Evolutionary conservation across 2,888 invertebrate species (phyloP).

Genomic region (Lottia scabra): DNA sequence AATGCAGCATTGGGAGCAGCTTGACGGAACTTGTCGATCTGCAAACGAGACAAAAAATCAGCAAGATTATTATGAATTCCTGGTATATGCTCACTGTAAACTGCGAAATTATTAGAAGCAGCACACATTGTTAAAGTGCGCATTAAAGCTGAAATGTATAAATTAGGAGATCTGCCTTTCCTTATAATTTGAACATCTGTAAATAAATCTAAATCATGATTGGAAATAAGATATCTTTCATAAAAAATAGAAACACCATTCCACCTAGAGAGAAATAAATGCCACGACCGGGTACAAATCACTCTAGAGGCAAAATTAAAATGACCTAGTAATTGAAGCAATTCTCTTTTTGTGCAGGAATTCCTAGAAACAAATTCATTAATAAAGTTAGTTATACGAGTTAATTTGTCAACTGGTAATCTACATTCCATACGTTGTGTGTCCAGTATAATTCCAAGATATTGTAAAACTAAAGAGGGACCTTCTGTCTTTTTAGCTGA

Average conservation of each 20-base stretch:
- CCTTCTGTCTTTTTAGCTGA: slow-evolving; percentile 17
- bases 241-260: slow-evolving; percentile 20
- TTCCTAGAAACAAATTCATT: neutral
- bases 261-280: slow-evolving; percentile 12
- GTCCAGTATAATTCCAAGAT: slow-evolving; percentile 7
- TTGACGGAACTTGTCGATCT: slow-evolving; percentile 18
- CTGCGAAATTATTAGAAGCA: slow-evolving; percentile 10
- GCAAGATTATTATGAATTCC: slow-evolving; percentile 13
- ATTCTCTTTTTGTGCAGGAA: slow-evolving; percentile 23
- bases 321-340: slow-evolving; percentile 26
- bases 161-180: slow-evolving; percentile 17
- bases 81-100: slow-evolving; percentile 14
- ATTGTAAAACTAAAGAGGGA: slow-evolving; percentile 16
- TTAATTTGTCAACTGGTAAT: slow-evolving; percentile 15
- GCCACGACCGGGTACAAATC: slow-evolving; percentile 28
- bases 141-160: slow-evolving; percentile 13
- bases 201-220: slow-evolving; percentile 8
- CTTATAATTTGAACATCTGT: slow-evolving; percentile 16
- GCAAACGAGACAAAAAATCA: slow-evolving; percentile 24
- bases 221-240: slow-evolving; percentile 4
- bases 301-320: slow-evolving; percentile 28
- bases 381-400: slow-evolving; percentile 12
- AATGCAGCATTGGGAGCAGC: slow-evolving; percentile 18
- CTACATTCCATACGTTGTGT: slow-evolving; percentile 14
- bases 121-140: slow-evolving; percentile 7